These are phyloP conservation scores for Formica aserva DNA, from an alignment of 2,888 invertebrate genomes.

Conservation along the genomic window DNA sequence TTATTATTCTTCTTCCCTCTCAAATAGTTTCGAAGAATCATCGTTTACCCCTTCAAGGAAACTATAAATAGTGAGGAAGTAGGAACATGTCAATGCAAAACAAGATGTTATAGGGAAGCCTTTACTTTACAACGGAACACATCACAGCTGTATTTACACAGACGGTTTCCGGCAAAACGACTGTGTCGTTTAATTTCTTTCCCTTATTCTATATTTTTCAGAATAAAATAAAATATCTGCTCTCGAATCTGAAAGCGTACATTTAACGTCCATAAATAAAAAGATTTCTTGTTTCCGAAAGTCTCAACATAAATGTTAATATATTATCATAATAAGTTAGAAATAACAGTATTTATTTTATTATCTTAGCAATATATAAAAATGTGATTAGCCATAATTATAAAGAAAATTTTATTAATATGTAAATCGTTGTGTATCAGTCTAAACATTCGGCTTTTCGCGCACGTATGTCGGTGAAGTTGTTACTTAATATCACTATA, in stretches of 20 bases:
- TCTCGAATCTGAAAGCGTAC: background rate
- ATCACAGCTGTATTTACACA: slow-evolving; percentile 74
- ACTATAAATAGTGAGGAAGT: slow-evolving; percentile 66
- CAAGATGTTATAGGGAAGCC: slow-evolving; percentile 46
- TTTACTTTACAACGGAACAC: slow-evolving; percentile 57
- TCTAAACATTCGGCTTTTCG: slow-evolving; percentile 4
- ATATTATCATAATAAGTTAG: background rate
- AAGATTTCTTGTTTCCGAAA: background rate
- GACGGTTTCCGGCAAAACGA: slow-evolving; percentile 68
- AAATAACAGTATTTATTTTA: background rate
- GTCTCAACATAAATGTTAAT: background rate
- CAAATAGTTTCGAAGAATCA: background rate
- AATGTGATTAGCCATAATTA: background rate
- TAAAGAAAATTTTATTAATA: background rate
- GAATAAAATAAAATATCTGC: slow-evolving; percentile 18
- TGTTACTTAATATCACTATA: slow-evolving; percentile 77
- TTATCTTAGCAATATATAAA: background rate
- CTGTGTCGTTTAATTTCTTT: slow-evolving; percentile 68
- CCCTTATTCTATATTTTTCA: slow-evolving; percentile 56
- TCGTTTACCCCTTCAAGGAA: slow-evolving; percentile 56
- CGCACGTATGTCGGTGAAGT: slow-evolving; percentile 38
- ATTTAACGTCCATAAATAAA: slow-evolving; percentile 35
- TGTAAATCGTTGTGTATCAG: background rate
- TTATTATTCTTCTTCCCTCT: background rate
- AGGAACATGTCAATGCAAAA: slow-evolving; percentile 62